These are phyloP conservation scores for Carlito syrichta DNA, from an alignment of 2,113 vertebrate genomes.

Conservation along the genomic window DNA sequence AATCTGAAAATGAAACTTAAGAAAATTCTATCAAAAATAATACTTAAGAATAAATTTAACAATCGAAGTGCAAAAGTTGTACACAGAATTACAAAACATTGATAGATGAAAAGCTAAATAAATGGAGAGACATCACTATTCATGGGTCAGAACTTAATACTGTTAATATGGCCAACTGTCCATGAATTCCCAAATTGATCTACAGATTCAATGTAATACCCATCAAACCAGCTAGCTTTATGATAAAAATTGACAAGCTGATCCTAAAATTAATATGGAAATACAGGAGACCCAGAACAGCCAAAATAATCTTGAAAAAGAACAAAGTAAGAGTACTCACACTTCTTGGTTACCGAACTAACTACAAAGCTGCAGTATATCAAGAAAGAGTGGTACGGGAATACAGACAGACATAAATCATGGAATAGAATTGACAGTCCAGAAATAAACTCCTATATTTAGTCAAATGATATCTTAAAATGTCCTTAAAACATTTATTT, in stretches of 20 bases:
- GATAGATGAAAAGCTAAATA: not conserved
- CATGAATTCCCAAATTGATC: not conserved
- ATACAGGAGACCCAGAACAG: not conserved
- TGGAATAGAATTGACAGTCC: not conserved
- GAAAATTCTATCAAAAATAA: not conserved
- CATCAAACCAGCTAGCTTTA: not conserved
- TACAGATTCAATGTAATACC: not conserved
- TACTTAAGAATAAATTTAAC: not conserved
- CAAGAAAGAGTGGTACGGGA: not conserved
- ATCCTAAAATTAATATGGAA: not conserved
- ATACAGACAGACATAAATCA: not conserved
- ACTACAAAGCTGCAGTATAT: not conserved
- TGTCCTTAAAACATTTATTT: too few relatives aligned
- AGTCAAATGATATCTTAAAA: not conserved
- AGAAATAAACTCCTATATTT: not conserved
- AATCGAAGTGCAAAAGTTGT: not conserved
- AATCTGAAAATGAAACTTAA: not conserved
- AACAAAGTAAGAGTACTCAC: not conserved
- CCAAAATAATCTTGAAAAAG: not conserved
- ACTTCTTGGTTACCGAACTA: not conserved
- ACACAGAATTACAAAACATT: not conserved
- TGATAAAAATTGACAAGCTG: not conserved
- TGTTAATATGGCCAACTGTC: not conserved
- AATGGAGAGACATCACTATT: not conserved
- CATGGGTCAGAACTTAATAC: not conserved